Base-by-base conservation (phyloP, 2,888 invertebrate species). In the Gerris lacustris region DNA sequence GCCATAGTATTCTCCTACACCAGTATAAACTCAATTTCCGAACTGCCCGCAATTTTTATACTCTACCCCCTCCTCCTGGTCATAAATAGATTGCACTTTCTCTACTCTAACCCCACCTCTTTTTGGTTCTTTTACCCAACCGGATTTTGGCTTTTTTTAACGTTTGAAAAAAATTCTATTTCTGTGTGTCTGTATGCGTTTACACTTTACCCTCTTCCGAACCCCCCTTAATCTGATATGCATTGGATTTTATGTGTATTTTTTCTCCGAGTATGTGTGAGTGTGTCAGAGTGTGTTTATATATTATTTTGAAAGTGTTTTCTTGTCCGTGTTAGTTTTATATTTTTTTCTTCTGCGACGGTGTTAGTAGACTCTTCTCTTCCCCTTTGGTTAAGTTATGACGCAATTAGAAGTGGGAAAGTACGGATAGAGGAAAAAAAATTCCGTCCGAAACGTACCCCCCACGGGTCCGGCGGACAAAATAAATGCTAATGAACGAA, bases 181-280 rank as follows among this genome's bases (percentile, higher is more conserved):
- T 9, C 11, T 55, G 55, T 55, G 55, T 55, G 67, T 31, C n/a
- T 67, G 67, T n/a, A 43, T 44, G 43, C 67, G n/a, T 43, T 44
- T 44, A 44, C 43, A 31, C 67, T 31, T 18, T 44, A 44, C 31
- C 45, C 31, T 69, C 64, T 31, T 31, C 31, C 31, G 31, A 31
- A 67, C 67, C 70, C 62, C 63, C 72, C 71, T 72, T 73, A 74
- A 73, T 74, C 72, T 74, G 74, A 71, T 74, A 74, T 74, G 74
- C 74, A 74, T 74, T 74, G 74, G 73, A 74, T 73, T 64, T 64
- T 64, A 64, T 64, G 31, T 31, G 64, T 64, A 9, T n/a, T 17
- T 9, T 64, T 64, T n/a, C 17, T 31, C 31, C 18, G 18, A 18
- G 9, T 9, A 31, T 4, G 31, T n/a, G 11, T n/a, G n/a, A 7